These are phyloP conservation scores for Amyelois transitella DNA, from an alignment of 1,140 invertebrate genomes.

Conservation along the genomic window DNA sequence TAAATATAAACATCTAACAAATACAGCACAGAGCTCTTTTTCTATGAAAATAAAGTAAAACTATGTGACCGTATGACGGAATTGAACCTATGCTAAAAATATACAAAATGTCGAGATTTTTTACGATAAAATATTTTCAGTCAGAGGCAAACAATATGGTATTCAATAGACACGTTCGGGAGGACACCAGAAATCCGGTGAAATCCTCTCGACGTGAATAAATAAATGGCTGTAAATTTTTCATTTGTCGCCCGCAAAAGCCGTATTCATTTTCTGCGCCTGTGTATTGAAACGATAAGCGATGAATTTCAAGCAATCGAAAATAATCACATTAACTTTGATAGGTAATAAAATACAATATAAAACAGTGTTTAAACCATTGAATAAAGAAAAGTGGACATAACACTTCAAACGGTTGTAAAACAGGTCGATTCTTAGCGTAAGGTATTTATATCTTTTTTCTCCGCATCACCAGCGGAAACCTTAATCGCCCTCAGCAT, in stretches of 20 bases:
- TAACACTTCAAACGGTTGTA: slow-evolving; percentile 5
- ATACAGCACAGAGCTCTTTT: no score
- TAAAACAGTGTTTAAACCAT: background rate
- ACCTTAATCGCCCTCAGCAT: slow-evolving; percentile 60
- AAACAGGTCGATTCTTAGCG: slow-evolving; percentile 4
- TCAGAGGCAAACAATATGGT: background rate
- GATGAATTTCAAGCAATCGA: slow-evolving; percentile 1
- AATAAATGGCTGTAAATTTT: slow-evolving; percentile 10
- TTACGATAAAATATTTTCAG: background rate
- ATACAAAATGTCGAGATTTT: background rate
- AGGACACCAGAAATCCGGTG: background rate
- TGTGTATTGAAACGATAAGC: slow-evolving; percentile 13
- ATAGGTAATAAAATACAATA: no score
- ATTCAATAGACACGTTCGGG: slow-evolving; percentile 2
- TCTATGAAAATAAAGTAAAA: no score
- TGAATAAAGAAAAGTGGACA: background rate
- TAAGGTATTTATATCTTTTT: slow-evolving; percentile 43
- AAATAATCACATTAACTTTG: background rate
- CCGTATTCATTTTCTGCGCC: slow-evolving; percentile 19
- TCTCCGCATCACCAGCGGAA: slow-evolving; percentile 35
- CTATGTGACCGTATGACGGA: no score
- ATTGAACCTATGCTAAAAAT: no score
- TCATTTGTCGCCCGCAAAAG: slow-evolving; percentile 17
- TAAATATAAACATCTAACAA: no score
- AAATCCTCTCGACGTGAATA: slow-evolving; percentile 5